These are phyloP conservation scores for Dryobota labecula DNA, from an alignment of 2,888 invertebrate species.

Conservation along the genomic window DNA sequence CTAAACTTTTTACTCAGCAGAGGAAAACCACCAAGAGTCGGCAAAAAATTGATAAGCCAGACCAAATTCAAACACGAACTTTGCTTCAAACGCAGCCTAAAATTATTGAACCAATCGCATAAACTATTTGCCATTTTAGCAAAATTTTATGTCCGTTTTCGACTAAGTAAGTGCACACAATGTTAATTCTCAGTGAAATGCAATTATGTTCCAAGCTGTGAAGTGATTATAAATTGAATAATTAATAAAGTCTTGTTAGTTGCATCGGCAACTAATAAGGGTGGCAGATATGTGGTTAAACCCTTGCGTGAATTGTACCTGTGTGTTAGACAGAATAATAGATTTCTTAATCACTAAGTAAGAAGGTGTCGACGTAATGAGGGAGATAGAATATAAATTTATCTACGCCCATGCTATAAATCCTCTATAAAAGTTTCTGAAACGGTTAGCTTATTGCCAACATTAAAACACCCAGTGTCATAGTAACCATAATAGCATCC, in stretches of 20 bases:
- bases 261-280: slow-evolving; percentile 46
- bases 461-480: no score
- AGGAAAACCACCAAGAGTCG: slow-evolving; percentile 67
- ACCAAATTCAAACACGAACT: slow-evolving; percentile 66
- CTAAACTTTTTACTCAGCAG: slow-evolving; percentile 54
- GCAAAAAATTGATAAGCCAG: slow-evolving; percentile 67
- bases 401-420: no score
- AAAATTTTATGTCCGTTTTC: slow-evolving; percentile 3
- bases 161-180: neutral
- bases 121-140: slow-evolving; percentile 36
- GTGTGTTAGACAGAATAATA: slow-evolving; percentile 53
- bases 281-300: slow-evolving; percentile 38
- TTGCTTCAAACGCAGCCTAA: slow-evolving; percentile 45
- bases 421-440: no score
- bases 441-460: no score
- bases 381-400: slow-evolving; percentile 13
- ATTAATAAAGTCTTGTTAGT: slow-evolving; percentile 42
- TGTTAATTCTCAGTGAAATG: slow-evolving; percentile 1
- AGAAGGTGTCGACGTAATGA: slow-evolving; percentile 6
- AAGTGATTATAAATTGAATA: slow-evolving; percentile 60
- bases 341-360: slow-evolving; percentile 46
- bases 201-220: slow-evolving; percentile 38
- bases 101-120: slow-evolving; percentile 18
- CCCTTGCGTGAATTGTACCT: slow-evolving; percentile 30
- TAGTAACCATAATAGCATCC: no score